Evolutionary conservation across 2,888 invertebrate genomes (phyloP).

Genomic region (Automeris io): DNA sequence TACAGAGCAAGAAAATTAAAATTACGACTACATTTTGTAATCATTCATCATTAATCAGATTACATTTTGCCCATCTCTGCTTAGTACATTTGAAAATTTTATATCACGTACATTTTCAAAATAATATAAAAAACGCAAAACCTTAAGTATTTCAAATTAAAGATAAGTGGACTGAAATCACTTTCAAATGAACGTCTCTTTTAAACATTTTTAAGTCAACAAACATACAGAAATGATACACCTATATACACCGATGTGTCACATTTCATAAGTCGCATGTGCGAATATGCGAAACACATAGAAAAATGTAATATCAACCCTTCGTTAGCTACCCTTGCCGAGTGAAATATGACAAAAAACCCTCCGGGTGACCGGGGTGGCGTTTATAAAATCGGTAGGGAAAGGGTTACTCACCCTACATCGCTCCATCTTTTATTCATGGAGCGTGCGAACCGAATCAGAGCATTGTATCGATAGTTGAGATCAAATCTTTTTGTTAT

Average conservation of each 20-base stretch:
- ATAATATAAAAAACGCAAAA: no score
- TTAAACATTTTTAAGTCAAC: no score
- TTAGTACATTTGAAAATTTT: no score
- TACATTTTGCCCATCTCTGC: no score
- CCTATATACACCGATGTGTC: neutral
- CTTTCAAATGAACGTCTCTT: no score
- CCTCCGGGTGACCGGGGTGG: conserved; percentile 35
- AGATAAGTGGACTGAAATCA: no score
- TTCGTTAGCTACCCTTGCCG: conserved; percentile 35
- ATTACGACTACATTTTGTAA: no score
- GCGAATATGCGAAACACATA: conserved; percentile 9
- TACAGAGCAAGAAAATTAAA: no score
- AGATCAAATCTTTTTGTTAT: conserved; percentile 53
- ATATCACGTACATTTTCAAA: no score
- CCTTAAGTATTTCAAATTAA: no score
- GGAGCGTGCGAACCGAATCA: conserved; percentile 49
- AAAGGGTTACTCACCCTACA: conserved; percentile 51
- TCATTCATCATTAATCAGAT: no score
- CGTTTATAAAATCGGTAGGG: conserved; percentile 55
- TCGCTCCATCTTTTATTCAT: conserved; percentile 69
- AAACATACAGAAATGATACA: neutral
- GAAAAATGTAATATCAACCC: conserved; percentile 6
- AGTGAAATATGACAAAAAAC: conserved; percentile 58
- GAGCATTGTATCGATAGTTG: conserved; percentile 39
- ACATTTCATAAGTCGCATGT: conserved; percentile 1